Evolutionary conservation across 2,797 vertebrate species (phyloP).

Genomic region (Protonibea diacanthus): DNA sequence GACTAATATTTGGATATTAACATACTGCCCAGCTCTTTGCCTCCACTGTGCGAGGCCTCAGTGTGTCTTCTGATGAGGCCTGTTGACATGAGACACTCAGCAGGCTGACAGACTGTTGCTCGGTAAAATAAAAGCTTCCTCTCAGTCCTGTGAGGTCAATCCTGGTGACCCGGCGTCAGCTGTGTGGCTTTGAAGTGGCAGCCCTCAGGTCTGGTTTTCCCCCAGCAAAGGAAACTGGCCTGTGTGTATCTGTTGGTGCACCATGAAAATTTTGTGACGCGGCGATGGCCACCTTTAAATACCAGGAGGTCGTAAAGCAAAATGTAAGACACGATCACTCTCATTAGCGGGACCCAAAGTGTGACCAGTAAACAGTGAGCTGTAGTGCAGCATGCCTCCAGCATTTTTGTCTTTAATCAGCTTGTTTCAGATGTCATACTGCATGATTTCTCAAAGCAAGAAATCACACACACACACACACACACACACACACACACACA

Average conservation of each 20-base stretch:
- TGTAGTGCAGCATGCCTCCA: background rate
- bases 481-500: constrained; percentile 20
- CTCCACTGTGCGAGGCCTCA: background rate
- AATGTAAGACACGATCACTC: constrained; percentile 39
- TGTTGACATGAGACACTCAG: constrained; percentile 24
- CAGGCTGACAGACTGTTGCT: constrained; percentile 27
- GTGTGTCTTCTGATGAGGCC: background rate
- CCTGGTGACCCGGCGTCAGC: constrained; percentile 44
- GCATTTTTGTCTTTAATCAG: constrained; percentile 49
- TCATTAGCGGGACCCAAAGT: constrained; percentile 54
- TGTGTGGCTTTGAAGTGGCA: constrained; percentile 69
- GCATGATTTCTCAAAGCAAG: constrained; percentile 24
- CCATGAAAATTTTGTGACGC: background rate
- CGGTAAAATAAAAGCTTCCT: constrained; percentile 43
- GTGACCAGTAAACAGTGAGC: constrained; percentile 16
- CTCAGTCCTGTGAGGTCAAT: constrained; percentile 44
- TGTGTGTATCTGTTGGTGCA: constrained; percentile 13
- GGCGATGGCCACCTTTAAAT: constrained; percentile 45
- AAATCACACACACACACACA: background rate
- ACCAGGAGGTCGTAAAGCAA: constrained; percentile 49
- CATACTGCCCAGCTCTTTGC: background rate
- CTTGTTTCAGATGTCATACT: constrained; percentile 44
- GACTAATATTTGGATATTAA: background rate
- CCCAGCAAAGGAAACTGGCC: constrained; percentile 20
- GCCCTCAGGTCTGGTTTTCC: constrained; percentile 37